Evolutionary conservation across 2,888 invertebrate genomes (phyloP), one percentile per base, ranked within the genome.

Genomic region (Lycia hirtaria): DNA sequence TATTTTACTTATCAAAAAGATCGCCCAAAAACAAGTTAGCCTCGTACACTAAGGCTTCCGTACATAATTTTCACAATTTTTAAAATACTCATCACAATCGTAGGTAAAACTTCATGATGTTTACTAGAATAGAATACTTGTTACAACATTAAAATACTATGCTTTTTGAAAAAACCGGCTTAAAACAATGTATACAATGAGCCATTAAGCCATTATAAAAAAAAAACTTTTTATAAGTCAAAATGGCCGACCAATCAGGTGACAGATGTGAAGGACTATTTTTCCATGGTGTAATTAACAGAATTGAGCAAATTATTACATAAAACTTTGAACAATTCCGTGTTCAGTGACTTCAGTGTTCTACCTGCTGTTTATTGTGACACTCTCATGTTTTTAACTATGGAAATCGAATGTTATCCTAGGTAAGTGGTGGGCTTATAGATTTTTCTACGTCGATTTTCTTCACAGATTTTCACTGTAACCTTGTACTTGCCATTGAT

Each of bases 231-330:
- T 54, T 30, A 28, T 19, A 19, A 52, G 19, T 12, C 43, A 75
- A 76, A 45, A 80, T 81, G 80, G 78, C 68, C 67, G 78, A 69
- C 78, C 78, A 80, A 89, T 89, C 90, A 91, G 89, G 89, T 91
- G 90, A 89, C 88, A 84, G 79, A 67, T 73, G 68, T 71, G 75
- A 80, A 80, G 72, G 76, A 75, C 75, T 83, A 86, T 83, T 85
- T 85, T 88, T 88, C 82, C 83, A 81, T 83, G 79, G 76, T 81
- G 77, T 78, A 81, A 81, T 80, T 77, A 65, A 68, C 64, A 68
- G 67, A 82, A 83, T 78, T 82, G 71, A 71, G 71, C 74, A 78
- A 87, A 88, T 84, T 88, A 88, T 89, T 90, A 88, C 86, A 90
- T 89, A 88, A 91, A 90, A 83, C 78, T 51, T 79, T 63, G 62